Base-by-base conservation (phyloP, 2,888 invertebrate genomes). In the Acanthosepion lycidas region DNA sequence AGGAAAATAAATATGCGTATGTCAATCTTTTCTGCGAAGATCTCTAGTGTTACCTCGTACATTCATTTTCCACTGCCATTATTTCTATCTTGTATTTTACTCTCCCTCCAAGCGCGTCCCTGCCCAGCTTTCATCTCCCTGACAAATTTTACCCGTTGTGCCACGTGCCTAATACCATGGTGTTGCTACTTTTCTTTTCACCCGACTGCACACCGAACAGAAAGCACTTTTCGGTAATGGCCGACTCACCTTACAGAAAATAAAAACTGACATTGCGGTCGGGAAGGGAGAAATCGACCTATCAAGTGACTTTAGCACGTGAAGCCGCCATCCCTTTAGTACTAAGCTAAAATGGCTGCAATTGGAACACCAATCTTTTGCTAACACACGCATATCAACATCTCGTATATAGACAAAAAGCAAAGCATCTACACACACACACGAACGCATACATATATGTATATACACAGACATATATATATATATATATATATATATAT, bases 211-310 rank as follows among this genome's bases (percentile, higher is more conserved):
- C 78, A 78, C n/a, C 78, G 78, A 78, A n/a, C 78, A 78, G 78
- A 78, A 78, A 78, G 78, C 78, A 78, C 78, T 78, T 78, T 78
- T 78, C 78, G 33, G 78, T 78, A 78, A 78, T 78, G 78, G 78
- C 78, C n/a, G 78, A 78, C 78, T 78, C 78, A 15, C n/a, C n/a
- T 78, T n/a, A 78, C 78, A 78, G 78, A 78, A 78, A 78, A 78
- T 78, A 78, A 78, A 78, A 78, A n/a, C 78, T 78, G 78, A 78
- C 78, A 78, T 78, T 20, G 12, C 78, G n/a, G 78, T 15, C 78
- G 12, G 78, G n/a, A 78, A 78, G 78, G 78, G 78, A 18, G 78
- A n/a, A n/a, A 78, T n/a, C 78, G 78, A 78, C 78, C 78, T 78
- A 15, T 0, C 78, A 78, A 78, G 78, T 78, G n/a, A 78, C 78